Evolutionary conservation across 2,797 vertebrate species (phyloP).

Genomic region (Xenopus petersii): DNA sequence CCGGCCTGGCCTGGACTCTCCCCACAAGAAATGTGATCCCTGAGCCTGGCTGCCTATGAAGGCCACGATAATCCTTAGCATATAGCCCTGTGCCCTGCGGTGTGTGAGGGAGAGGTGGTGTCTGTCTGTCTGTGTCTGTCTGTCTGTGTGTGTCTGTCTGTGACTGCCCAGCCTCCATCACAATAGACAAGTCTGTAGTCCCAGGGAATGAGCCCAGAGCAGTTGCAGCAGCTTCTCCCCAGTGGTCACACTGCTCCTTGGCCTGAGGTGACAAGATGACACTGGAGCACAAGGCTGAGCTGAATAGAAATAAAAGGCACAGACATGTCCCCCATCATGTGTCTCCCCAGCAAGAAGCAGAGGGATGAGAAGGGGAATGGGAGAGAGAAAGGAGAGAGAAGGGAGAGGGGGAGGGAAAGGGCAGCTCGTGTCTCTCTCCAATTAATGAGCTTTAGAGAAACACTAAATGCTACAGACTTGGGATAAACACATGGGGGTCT

Average conservation of each 20-base stretch:
- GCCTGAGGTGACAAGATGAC: constrained; percentile 63
- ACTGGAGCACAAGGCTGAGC: constrained; percentile 50
- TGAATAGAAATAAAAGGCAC: constrained; percentile 16
- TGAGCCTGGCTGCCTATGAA: not conserved
- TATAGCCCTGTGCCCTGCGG: not conserved
- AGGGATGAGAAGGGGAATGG: constrained; percentile 23
- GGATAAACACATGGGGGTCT: not conserved
- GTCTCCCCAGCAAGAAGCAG: constrained; percentile 21
- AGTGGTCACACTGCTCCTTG: constrained; percentile 29
- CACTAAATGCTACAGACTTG: not conserved
- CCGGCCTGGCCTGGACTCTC: constrained; percentile 9
- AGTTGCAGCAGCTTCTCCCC: not conserved
- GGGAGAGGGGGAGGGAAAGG: constrained; percentile 45
- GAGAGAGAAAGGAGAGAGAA: not conserved
- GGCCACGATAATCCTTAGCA: not conserved
- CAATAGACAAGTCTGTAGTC: constrained; percentile 37
- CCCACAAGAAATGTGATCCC: constrained; percentile 12
- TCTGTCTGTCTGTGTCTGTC: constrained; percentile 1
- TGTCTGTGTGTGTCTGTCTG: constrained; percentile 13
- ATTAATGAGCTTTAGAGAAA: constrained; percentile 47
- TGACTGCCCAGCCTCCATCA: constrained; percentile 43
- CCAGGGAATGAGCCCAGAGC: constrained; percentile 23
- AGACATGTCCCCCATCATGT: not conserved
- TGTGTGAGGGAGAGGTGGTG: not conserved
- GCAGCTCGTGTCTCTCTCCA: constrained; percentile 42